phyloP scores from a whole-genome alignment of 1,140 invertebrate genomes.

The Spodoptera frugiperda region DNA sequence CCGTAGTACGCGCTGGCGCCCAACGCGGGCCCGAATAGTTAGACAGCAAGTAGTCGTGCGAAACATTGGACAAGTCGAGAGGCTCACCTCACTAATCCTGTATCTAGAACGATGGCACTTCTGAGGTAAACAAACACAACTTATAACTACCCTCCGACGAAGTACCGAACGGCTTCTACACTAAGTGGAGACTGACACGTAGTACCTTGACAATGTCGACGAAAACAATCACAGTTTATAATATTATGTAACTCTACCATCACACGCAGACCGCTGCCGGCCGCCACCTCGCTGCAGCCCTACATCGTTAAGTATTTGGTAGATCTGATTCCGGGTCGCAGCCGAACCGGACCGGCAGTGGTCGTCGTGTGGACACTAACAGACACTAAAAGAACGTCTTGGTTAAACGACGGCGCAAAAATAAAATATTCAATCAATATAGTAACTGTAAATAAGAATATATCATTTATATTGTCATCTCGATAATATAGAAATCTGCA shows the following conservation, averaged over 20 bases:
- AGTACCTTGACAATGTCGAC: constrained; percentile 74
- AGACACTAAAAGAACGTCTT: constrained; percentile 49
- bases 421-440: constrained; percentile 65
- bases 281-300: too few relatives aligned
- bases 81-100: constrained; percentile 32
- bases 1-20: constrained; percentile 52
- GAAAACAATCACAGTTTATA: constrained; percentile 74
- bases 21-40: constrained; percentile 39
- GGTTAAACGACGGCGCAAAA: constrained; percentile 56
- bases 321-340: too few relatives aligned
- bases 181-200: constrained; percentile 54
- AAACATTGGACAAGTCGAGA: constrained; percentile 27
- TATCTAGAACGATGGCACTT: constrained; percentile 71
- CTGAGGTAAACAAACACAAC: constrained; percentile 79
- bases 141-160: constrained; percentile 62
- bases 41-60: not conserved
- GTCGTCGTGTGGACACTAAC: constrained; percentile 39
- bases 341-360: constrained; percentile 11
- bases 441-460: constrained; percentile 82
- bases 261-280: constrained; percentile 7
- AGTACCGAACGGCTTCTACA: constrained; percentile 33
- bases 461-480: constrained; percentile 80
- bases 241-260: constrained; percentile 59
- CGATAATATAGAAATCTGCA: constrained; percentile 84
- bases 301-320: too few relatives aligned